Evolutionary conservation across 2,888 invertebrate genomes (phyloP).

Genomic region (Phalangium opilio): DNA sequence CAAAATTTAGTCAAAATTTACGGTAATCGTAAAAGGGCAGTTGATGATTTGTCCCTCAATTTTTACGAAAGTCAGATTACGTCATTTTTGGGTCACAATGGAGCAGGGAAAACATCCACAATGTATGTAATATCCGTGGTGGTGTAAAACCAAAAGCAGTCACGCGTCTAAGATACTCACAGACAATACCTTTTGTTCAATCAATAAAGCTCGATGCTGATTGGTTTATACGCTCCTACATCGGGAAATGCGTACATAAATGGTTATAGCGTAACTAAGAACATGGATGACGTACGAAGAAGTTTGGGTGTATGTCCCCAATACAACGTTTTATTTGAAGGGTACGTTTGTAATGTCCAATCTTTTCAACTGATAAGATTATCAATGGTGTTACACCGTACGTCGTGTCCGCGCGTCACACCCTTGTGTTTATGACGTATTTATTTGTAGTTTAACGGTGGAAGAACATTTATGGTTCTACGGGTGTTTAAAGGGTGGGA

Average conservation of each 20-base stretch:
- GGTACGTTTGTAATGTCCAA: too few relatives aligned
- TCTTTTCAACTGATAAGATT: too few relatives aligned
- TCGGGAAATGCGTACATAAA: conserved; percentile 56
- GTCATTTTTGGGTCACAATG: conserved; percentile 71
- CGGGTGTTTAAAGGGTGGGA: conserved; percentile 35
- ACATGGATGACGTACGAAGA: conserved; percentile 43
- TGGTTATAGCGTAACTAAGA: conserved; percentile 39
- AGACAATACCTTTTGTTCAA: too few relatives aligned
- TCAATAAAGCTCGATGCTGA: conserved; percentile 49
- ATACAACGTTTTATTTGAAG: conserved; percentile 57
- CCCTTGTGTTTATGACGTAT: too few relatives aligned
- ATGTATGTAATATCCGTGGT: conserved; percentile 48
- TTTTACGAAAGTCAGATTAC: conserved; percentile 71
- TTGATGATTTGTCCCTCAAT: conserved; percentile 57
- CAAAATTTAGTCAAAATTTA: conserved; percentile 47
- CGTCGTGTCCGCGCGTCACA: too few relatives aligned
- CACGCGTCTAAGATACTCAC: too few relatives aligned
- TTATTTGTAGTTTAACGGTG: conserved; percentile 44
- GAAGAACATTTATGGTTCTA: conserved; percentile 61
- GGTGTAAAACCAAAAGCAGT: too few relatives aligned
- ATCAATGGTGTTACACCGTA: too few relatives aligned
- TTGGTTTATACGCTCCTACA: conserved; percentile 59
- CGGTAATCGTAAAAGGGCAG: conserved; percentile 43
- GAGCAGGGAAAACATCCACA: conserved; percentile 82
- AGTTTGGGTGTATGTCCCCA: conserved; percentile 74